Percentiles rank a stretch among this genome's conserved stretches.
phyloP scores from a whole-genome alignment of 2,113 vertebrate genomes.

The Oreocharis arfaki region DNA sequence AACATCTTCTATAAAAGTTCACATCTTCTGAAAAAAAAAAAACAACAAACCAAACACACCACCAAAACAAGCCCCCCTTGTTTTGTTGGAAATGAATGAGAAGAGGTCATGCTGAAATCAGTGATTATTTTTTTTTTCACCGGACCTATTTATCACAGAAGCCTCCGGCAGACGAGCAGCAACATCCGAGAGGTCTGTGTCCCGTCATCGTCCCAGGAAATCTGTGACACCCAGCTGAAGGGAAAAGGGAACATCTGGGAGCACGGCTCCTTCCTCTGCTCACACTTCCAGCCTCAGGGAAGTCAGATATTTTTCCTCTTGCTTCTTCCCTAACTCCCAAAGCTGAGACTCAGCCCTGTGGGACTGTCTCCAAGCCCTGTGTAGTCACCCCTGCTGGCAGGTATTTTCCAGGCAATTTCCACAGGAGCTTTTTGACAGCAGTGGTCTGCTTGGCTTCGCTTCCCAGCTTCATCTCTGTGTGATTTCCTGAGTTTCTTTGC shows the following conservation, averaged over 20 bases:
- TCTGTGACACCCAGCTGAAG: not conserved
- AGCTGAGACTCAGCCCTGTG: not conserved
- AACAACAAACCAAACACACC: not conserved
- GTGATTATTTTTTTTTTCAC: not conserved
- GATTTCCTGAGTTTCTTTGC: not conserved
- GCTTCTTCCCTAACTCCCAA: not conserved
- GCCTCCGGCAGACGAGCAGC: not conserved
- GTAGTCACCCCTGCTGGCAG: not conserved
- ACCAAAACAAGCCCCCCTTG: not conserved
- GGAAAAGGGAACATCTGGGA: not conserved
- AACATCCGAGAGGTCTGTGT: not conserved
- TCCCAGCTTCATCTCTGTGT: not conserved
- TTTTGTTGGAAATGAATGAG: not conserved
- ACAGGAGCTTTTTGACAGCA: not conserved
- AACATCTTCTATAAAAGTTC: not conserved
- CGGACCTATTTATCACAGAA: not conserved
- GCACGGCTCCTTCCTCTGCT: not conserved
- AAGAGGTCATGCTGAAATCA: not conserved
- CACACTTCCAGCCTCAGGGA: not conserved
- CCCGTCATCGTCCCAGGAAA: not conserved
- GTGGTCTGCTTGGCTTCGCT: not conserved
- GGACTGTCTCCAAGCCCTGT: rapidly evolving
- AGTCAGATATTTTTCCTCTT: not conserved
- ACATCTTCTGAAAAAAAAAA: not conserved
- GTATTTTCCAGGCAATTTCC: not conserved